Evolutionary conservation across 2,797 vertebrate genomes (phyloP).

Genomic region (Crocidura indochinensis): DNA sequence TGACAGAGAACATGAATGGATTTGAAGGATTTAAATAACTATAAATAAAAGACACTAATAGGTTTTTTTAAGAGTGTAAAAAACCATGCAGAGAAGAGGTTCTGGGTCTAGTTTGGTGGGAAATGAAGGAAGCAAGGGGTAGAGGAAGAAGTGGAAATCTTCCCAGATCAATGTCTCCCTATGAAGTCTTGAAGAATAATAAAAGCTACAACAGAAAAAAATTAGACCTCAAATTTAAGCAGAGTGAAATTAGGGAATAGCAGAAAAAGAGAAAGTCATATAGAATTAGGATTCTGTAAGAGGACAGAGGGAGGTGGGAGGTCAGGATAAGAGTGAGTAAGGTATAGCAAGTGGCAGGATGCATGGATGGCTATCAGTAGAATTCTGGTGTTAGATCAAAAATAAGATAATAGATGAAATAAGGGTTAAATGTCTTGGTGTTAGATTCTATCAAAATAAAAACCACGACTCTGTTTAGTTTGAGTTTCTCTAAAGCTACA

Average conservation of each 20-base stretch:
- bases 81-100: neutral
- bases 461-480: neutral
- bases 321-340: neutral
- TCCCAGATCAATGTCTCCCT: neutral
- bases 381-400: neutral
- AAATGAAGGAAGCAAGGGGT: neutral
- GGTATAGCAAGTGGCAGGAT: neutral
- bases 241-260: neutral
- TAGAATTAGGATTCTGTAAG: neutral
- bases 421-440: neutral
- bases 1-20: constrained; percentile 1
- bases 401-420: neutral
- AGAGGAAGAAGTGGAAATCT: neutral
- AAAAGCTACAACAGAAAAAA: neutral
- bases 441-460: neutral
- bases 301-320: neutral
- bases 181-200: neutral
- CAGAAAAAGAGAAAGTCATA: neutral
- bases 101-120: neutral
- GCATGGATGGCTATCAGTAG: neutral
- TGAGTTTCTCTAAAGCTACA: neutral
- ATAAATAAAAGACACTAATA: constrained; percentile 10
- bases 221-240: neutral
- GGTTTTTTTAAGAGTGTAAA: neutral
- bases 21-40: neutral